A percentile compares a stretch with the other conserved stretches of the same genome.
These are phyloP conservation scores for Centropyge bicolor DNA, from an alignment of 2,797 vertebrate genomes.

Conservation along the genomic window DNA sequence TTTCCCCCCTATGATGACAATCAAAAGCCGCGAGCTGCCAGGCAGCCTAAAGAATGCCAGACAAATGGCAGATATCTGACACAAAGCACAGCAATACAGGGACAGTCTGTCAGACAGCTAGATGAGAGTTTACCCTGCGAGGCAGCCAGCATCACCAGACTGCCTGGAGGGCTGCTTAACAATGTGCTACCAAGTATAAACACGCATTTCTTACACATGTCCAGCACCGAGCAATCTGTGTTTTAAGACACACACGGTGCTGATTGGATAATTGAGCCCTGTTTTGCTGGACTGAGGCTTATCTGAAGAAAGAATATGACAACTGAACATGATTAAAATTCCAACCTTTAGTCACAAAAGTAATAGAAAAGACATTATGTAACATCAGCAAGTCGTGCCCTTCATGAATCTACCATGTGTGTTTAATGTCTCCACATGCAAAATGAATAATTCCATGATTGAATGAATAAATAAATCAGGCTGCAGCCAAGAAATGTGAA, in stretches of 20 bases:
- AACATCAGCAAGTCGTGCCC: constrained; percentile 12
- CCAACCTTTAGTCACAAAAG: constrained; percentile 2
- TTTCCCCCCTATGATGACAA: constrained; percentile 58
- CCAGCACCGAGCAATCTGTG: constrained; percentile 19
- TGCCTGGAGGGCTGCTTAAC: constrained; percentile 41
- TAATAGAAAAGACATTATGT: background rate
- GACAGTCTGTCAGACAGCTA: constrained; percentile 62
- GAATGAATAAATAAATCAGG: constrained; percentile 47
- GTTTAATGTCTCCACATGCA: constrained; percentile 12
- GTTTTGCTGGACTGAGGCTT: background rate
- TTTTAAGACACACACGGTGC: background rate
- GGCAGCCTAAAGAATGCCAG: constrained; percentile 61
- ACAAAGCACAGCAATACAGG: constrained; percentile 64
- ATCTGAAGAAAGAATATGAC: background rate
- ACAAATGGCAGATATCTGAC: constrained; percentile 70
- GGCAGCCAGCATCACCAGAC: constrained; percentile 51
- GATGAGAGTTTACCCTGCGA: constrained; percentile 55
- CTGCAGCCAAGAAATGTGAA: constrained; percentile 64
- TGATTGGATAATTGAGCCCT: constrained; percentile 10
- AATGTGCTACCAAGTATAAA: constrained; percentile 29
- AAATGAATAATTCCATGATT: constrained; percentile 11
- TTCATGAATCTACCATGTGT: constrained; percentile 1
- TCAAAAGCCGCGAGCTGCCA: constrained; percentile 60
- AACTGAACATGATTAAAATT: constrained; percentile 7
- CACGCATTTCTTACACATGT: constrained; percentile 27